A percentile compares a stretch with the other conserved stretches of the same genome.
Conservation (phyloP, 2,797 vertebrate genomes). For the Chloroceryle inda region DNA sequence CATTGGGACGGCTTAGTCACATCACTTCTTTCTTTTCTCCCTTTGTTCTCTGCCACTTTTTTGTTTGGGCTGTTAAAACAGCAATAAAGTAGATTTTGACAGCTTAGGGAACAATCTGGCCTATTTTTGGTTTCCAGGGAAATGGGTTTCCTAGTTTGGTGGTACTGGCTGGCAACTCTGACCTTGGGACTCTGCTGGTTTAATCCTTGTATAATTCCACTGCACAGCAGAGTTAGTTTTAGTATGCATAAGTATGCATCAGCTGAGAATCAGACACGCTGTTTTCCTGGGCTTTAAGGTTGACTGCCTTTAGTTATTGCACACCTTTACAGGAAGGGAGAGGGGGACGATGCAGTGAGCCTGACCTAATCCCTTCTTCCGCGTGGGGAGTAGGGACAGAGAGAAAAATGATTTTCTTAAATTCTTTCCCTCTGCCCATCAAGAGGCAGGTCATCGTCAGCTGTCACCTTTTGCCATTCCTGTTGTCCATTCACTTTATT, state of each 20-base stretch:
- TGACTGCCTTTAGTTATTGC: slow-evolving; percentile 42
- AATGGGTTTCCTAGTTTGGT: slow-evolving; percentile 20
- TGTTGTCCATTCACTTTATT: neutral
- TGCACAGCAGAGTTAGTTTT: neutral
- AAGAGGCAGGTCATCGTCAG: neutral
- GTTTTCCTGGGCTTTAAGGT: slow-evolving; percentile 28
- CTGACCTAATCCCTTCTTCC: slow-evolving; percentile 14
- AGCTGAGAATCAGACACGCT: neutral
- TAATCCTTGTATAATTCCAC: neutral
- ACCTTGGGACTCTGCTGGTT: slow-evolving; percentile 1
- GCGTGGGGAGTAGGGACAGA: neutral
- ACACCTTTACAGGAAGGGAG: slow-evolving; percentile 1
- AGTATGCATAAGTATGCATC: slow-evolving; percentile 17
- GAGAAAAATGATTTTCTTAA: neutral
- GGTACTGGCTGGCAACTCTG: neutral
- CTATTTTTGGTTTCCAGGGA: slow-evolving; percentile 43
- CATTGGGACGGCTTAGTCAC: slow-evolving; percentile 40
- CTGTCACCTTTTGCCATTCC: neutral
- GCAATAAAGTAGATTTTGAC: slow-evolving; percentile 40
- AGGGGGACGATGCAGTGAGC: neutral
- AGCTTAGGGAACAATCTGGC: slow-evolving; percentile 21
- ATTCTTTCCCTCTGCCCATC: neutral
- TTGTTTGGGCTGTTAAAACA: slow-evolving; percentile 48
- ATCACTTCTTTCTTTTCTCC: slow-evolving; percentile 48
- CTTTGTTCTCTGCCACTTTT: slow-evolving; percentile 55